Base-by-base conservation (phyloP, 2,888 invertebrate genomes). In the Scaptomyza parva region DNA sequence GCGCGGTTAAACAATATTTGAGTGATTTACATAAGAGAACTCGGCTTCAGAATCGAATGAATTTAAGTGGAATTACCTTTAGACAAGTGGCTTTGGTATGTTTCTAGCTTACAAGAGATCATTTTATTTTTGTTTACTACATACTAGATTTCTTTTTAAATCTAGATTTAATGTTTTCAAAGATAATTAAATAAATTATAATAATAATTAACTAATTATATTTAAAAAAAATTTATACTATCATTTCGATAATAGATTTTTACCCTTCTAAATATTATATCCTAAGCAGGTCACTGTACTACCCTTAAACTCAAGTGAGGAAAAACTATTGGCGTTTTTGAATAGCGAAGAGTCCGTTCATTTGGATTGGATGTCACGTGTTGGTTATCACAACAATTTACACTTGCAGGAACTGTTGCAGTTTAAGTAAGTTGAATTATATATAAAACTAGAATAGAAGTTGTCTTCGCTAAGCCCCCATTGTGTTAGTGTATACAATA, bases 11-110 rank as follows among this genome's bases (percentile, higher is more conserved):
- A 17, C 51, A 76, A 17, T 88, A 85, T 70, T 64, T 89, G 0
- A 88, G 88, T 30, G 75, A 83, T 0, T 67, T 91, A 14, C 64
- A 88, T 18, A 62, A 75, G 6, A 58, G 88, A 11, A 39, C 76
- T 0, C 68, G 87, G 30, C 70, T 88, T 35, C 79, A 87, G 6
- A 89, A 91, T 43, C 87, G 91, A 1, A 68, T 65, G 17, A 70
- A 76, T 45, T 70, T 91, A 52, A 71, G 75, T 4, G 90, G 88
- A 48, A 43, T 90, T 0, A 90, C 83, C 9, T 81, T 91, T 52
- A 78, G 88, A 2, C 65, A 90, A 35, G 80, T 82, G 0, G 79
- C 83, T 1, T 65, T 91, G 78, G 91, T 91, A 65, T 57, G 79
- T 63, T 18, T 5, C 12, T 11, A 11, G 1, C 2, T 0, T 18